Conservation (phyloP, 2,888 invertebrate genomes). For the Caenorhabditis drosophilae region DNA sequence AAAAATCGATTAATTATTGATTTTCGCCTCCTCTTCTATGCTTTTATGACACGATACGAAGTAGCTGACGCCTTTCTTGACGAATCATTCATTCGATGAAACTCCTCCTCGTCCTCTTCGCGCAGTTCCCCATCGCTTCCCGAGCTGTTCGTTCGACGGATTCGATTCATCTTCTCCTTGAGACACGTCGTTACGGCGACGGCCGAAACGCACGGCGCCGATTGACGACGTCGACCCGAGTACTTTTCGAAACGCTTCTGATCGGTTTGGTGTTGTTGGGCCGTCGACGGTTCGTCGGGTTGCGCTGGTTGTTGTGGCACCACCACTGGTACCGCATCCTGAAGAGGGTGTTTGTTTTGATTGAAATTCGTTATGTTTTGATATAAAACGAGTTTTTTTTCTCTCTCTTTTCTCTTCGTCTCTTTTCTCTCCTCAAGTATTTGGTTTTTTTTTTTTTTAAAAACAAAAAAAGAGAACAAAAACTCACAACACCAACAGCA, state of each 20-base stretch:
- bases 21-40: no score
- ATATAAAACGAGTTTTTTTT: not conserved
- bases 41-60: not conserved
- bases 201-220: constrained; percentile 14
- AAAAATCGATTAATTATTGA: no score
- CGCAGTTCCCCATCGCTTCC: constrained; percentile 2
- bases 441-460: no score
- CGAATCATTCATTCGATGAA: not conserved
- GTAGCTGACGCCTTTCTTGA: not conserved
- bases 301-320: no score
- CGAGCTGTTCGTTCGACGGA: not conserved
- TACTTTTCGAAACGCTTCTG: not conserved
- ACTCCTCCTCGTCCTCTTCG: constrained; percentile 3
- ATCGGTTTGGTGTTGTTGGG: not conserved
- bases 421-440: no score
- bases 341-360: no score
- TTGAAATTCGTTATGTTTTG: no score
- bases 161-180: constrained; percentile 7
- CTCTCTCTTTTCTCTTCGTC: not conserved
- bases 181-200: constrained; percentile 7
- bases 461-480: not conserved
- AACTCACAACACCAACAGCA: not conserved
- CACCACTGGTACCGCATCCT: no score
- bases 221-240: constrained; percentile 5
- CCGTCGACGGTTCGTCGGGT: no score